phyloP scores from a whole-genome alignment of 2,797 vertebrate species.

The Gobionotothen gibberifrons region DNA sequence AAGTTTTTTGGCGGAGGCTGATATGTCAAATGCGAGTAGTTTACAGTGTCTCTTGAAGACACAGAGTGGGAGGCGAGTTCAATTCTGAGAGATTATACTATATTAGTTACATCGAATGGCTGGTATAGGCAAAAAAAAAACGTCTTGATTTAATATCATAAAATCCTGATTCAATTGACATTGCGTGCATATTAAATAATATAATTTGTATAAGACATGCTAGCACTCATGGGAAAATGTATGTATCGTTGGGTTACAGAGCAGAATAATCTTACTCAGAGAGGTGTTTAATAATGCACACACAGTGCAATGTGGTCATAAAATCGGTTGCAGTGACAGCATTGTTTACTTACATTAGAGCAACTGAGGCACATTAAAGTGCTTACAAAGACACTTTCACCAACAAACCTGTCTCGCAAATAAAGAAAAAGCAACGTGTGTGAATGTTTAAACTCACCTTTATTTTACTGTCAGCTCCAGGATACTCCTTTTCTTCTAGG shows the following conservation, averaged over 20 bases:
- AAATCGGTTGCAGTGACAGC: background rate
- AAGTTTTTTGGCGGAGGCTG: background rate
- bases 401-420: background rate
- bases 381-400: slow-evolving; percentile 12
- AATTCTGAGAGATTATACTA: slow-evolving; percentile 5
- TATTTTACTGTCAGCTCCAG: slow-evolving; percentile 93
- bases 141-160: background rate
- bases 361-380: slow-evolving; percentile 6
- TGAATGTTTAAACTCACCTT: slow-evolving; percentile 65
- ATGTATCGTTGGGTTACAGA: slow-evolving; percentile 9
- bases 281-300: slow-evolving; percentile 40
- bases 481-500: slow-evolving; percentile 97
- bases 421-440: background rate
- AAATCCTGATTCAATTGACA: background rate
- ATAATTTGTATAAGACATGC: background rate
- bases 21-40: slow-evolving; percentile 20
- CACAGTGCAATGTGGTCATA: background rate
- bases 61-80: background rate
- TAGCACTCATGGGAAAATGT: background rate
- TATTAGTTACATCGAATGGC: background rate
- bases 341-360: slow-evolving; percentile 15
- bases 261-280: slow-evolving; percentile 2
- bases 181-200: background rate
- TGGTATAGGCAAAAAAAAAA: background rate
- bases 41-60: slow-evolving; percentile 7